Evolutionary conservation across 2,888 invertebrate genomes (phyloP), one percentile per base, ranked within the genome.

Genomic region (Acheta domesticus): DNA sequence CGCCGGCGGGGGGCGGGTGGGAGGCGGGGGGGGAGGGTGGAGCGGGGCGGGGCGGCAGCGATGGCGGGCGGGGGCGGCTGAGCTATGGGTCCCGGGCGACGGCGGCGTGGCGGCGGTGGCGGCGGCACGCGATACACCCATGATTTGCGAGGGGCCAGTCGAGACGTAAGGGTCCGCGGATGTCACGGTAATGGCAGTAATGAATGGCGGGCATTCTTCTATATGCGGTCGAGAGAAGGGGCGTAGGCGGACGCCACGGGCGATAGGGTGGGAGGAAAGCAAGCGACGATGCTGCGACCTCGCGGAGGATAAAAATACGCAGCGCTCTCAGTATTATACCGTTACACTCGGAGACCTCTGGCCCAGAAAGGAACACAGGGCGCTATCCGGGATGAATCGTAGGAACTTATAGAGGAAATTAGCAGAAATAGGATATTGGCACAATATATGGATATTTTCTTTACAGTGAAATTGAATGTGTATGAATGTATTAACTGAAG

Each of bases 181-280:
- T 14, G 62, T 14, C 16, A n/a, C 16, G 14, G 62, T 62, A 62
- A 62, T 62, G 62, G 5, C 62, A 62, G 62, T 62, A 62, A 62
- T 62, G 62, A 62, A 62, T 62, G 62, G 62, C 62, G n/a, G 62
- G n/a, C 62, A 62, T 62, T 62, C 62, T 62, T 62, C n/a, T 62
- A 62, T 62, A 62, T 62, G 62, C 62, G n/a, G 62, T 14, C 14
- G 16, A 1, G n/a, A n/a, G n/a, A n/a, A n/a, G n/a, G n/a, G 19
- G 19, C 3, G 62, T 4, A 8, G 36, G 5, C 8, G 36, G 36
- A 1, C 36, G n/a, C n/a, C n/a, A n/a, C n/a, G n/a, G n/a, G n/a
- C n/a, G n/a, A n/a, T n/a, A n/a, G n/a, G n/a, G n/a, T n/a, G n/a
- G 36, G n/a, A 19, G 62, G 62, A 62, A 62, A 62, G 62, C 36